These are phyloP conservation scores for Pygmarrhopalites habei DNA, from an alignment of 1,140 invertebrate species.

Conservation along the genomic window DNA sequence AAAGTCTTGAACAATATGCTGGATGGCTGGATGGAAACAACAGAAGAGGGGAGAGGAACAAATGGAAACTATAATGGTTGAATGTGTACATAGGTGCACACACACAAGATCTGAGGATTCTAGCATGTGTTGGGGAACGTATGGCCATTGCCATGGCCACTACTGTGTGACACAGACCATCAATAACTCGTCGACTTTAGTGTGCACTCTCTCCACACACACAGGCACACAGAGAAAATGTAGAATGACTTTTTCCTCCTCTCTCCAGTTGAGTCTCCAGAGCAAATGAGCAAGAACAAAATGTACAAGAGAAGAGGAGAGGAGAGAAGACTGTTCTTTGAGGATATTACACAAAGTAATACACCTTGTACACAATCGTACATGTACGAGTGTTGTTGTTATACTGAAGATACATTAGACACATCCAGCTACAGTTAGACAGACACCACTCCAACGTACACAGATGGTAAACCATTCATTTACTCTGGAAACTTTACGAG, in stretches of 20 bases:
- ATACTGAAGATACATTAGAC: too few species aligned
- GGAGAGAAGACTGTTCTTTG: too few species aligned
- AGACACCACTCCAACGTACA: too few species aligned
- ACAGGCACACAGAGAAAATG: neutral
- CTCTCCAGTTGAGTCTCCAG: neutral
- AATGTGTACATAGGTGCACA: neutral
- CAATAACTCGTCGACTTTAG: neutral
- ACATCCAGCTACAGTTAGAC: too few species aligned
- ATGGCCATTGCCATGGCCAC: neutral
- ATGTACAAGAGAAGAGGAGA: too few species aligned
- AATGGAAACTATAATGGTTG: neutral
- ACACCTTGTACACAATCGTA: too few species aligned
- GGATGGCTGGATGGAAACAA: neutral
- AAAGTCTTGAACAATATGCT: neutral
- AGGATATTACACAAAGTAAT: too few species aligned
- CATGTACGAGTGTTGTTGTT: too few species aligned
- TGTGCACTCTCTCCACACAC: neutral
- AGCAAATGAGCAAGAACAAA: conserved; percentile 5
- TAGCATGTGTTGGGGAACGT: neutral
- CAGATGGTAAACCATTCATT: too few species aligned
- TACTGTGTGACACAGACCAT: conserved; percentile 4
- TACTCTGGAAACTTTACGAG: too few species aligned
- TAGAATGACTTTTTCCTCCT: neutral
- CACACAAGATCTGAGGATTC: neutral
- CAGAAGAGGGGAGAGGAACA: neutral